Base-by-base conservation (phyloP, 2,113 vertebrate genomes). In the Uria aalge region DNA sequence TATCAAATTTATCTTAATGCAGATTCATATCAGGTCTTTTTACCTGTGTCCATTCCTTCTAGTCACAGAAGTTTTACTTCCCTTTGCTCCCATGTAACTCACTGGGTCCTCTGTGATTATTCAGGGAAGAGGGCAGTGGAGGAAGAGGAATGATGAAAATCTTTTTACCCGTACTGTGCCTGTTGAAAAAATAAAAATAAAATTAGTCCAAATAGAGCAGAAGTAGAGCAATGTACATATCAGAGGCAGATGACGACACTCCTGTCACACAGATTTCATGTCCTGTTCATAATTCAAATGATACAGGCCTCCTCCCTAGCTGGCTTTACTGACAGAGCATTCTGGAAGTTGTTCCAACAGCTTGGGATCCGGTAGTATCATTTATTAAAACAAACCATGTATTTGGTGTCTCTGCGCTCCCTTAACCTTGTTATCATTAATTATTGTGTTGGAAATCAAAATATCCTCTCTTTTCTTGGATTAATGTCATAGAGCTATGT, bases 1-100 rank as follows among this genome's bases (percentile, higher is more conserved):
- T 94, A 63, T 88, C 84, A 75, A 57, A 83, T 96, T 94, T 94
- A 63, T 88, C 84, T 79, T 92, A 95, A 91, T 21, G 76, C 69
- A 95, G 90, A 96, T n/a, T 68, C 34, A 34, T 86, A 72, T 57
- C 84, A 43, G 6, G 4, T 60, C 14, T 94, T 97, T 96, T 97
- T 92, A 96, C 82, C 60, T 96, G 71, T 5, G 11, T 68, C 30
- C 41, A 22, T 82, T 91, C 57, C 56, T 91, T 66, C 48, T n/a
- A 81, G 47, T 76, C 79, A 91, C 63, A 77, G 60, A 93, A 79
- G 15, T 27, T 69, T 26, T 23, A 48, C 5, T 62, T 85, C 30
- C 30, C 38, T 43, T 47, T 68, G 38, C 27, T 73, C 56, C 55
- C 13, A 11, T 41, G 53, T 38, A 96, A 78, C 30, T 81, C 55